Evolutionary conservation across 2,113 vertebrate genomes (phyloP), one percentile per base, ranked within the genome.

Genomic region (Zingel zingel): DNA sequence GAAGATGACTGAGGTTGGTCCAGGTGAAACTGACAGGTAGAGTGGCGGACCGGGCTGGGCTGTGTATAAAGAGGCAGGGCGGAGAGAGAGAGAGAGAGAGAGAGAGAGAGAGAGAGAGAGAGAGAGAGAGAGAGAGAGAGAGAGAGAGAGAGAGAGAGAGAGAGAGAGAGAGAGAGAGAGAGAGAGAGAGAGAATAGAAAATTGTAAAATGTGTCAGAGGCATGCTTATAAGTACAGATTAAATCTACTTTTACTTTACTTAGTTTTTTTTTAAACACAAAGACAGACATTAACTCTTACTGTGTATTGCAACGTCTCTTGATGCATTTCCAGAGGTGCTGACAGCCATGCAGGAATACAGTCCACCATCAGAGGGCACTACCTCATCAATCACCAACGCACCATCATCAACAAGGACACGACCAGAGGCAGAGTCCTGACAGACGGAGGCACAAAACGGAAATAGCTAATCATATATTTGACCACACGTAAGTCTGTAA

Each of bases 331-430:
- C 91, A 36, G 69, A 82, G 2, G 2, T 0, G 69, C 91, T 93
- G 78, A 86, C 83, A 63, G 94, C 95, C 86, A 93, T 91, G 87
- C 95, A 96, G 74, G 91, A 94, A 88, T 95, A 96, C 30, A 93
- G 27, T 21, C 94, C 95, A 2, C 95, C 95, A 91, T 96, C 95
- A 83, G 95, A 94, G 85, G 95, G 92, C 84, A 74, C 51, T 23
- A 95, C 71, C 0, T 93, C 86, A 43, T 91, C 59, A 50, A 96
- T 89, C 36, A 83, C 30, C 87, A 96, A 75, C 18, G 71, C 61
- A 1, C 86, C 86, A 8, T 87, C 81, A 47, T 50, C 30, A 2
- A 86, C 88, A 25, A 16, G 79, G 33, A 92, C 58, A 0, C 63
- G 88, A 12, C 85, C 91, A 23, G 77, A 72, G 45, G 71, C 25